Evolutionary conservation across 2,797 vertebrate genomes (phyloP).

Genomic region (Myripristis jacobus): DNA sequence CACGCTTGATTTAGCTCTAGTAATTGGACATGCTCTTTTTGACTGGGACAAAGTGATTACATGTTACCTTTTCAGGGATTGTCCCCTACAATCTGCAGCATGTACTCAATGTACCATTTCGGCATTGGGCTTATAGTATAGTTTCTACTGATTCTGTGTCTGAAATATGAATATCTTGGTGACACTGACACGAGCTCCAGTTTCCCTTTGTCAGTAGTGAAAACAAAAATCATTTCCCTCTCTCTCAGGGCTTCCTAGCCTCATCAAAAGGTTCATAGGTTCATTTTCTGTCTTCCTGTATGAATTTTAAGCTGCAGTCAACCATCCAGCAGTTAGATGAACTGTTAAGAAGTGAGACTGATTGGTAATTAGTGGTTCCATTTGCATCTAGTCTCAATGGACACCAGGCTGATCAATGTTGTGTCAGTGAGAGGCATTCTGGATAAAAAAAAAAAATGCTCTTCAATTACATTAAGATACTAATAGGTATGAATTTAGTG

Average conservation of each 20-base stretch:
- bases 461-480: constrained; percentile 74
- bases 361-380: constrained; percentile 82
- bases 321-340: constrained; percentile 67
- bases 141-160: constrained; percentile 30
- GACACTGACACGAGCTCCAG: constrained; percentile 43
- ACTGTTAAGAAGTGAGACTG: constrained; percentile 80
- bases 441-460: constrained; percentile 58
- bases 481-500: constrained; percentile 74
- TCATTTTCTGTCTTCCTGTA: constrained; percentile 70
- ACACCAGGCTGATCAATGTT: constrained; percentile 74
- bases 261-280: constrained; percentile 72
- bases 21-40: constrained; percentile 84
- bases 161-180: constrained; percentile 49
- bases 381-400: constrained; percentile 78
- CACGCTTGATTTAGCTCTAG: constrained; percentile 80
- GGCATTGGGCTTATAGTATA: background rate
- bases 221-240: constrained; percentile 68
- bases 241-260: constrained; percentile 56
- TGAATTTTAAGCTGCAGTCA: constrained; percentile 72
- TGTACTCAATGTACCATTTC: constrained; percentile 29
- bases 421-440: constrained; percentile 70
- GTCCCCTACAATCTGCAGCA: constrained; percentile 62
- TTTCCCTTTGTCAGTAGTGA: constrained; percentile 51
- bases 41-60: constrained; percentile 82
- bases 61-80: constrained; percentile 76